Conservation (phyloP, 2,113 vertebrate species). For the Chrysochloris asiatica region DNA sequence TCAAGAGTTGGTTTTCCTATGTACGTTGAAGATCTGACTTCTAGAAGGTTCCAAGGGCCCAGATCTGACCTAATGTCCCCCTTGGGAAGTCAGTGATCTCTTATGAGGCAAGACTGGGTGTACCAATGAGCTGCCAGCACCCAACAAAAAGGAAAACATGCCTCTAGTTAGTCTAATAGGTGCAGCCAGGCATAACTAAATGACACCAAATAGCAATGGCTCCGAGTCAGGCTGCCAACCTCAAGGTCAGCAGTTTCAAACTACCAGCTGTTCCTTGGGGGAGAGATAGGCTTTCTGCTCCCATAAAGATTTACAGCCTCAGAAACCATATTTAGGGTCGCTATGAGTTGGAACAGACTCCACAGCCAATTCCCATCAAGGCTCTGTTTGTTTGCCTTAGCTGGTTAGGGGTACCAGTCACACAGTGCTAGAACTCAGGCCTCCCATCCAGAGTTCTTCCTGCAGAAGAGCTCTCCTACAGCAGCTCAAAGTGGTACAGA, state of each 20-base stretch:
- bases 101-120: constrained; percentile 40
- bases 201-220: constrained; percentile 40
- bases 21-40: background rate
- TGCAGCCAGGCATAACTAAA: constrained; percentile 44
- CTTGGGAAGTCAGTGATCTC: constrained; percentile 62
- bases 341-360: too few species aligned
- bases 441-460: background rate
- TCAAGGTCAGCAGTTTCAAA: too few species aligned
- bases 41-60: background rate
- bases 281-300: too few species aligned
- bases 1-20: background rate
- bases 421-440: background rate
- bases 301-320: too few species aligned
- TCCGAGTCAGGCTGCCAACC: too few species aligned
- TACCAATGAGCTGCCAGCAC: constrained; percentile 69
- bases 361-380: constrained; percentile 49
- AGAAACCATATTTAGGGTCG: too few species aligned
- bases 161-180: constrained; percentile 66
- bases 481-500: background rate
- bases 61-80: background rate
- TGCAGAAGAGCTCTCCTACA: background rate
- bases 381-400: constrained; percentile 50
- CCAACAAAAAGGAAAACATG: constrained; percentile 75
- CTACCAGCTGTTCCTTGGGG: too few species aligned
- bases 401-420: too few species aligned